Base-by-base conservation (phyloP, 1,140 invertebrate genomes). In the Caenorhabditis remanei region DNA sequence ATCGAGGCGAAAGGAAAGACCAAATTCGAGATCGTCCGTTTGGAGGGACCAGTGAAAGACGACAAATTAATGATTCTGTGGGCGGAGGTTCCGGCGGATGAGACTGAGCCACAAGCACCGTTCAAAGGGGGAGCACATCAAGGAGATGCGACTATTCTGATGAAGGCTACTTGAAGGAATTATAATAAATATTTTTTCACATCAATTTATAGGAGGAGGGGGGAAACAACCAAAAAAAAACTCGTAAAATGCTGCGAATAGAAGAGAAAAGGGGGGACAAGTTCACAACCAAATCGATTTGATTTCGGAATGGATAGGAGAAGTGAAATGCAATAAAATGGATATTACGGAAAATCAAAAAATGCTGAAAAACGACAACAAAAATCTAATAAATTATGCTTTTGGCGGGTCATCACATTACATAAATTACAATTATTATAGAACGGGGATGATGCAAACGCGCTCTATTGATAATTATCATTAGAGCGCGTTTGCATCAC, bases 41-140 rank as follows among this genome's bases (percentile, higher is more conserved):
- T 90, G 7, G 79, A 61, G 13, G 90, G 90, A 40, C 90, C 90
- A 11, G 50, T 85, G 13, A 90, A 90, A 65, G 90, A 90, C 43
- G 90, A 90, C 75, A 90, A 90, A 84, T 56, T 90, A n/a, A 85
- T 88, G 19, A 61, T 90, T 32, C 89, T 88, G 41, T 90, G 88
- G 87, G 90, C 90, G 11, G 90, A 91, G 56, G 90, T 90, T 19
- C 90, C 90, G 4, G 89, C 87, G 32, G 90, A 90, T 21, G 90
- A 90, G 84, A 86, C 56, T 55, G 90, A 90, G 41, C 75, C 90
- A 41, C 85, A 87, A 56, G 90, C 90, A 14, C 90, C 90, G 9
- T 90, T 90, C 75, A 89, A 89, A 24, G 90, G 86, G n/a, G 89
- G 87, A 3, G 89, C 90, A 13, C 90, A 90, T 53, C 46, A 84